phyloP scores from a whole-genome alignment of 2,888 invertebrate species.

The Drosophila kuntzei region DNA sequence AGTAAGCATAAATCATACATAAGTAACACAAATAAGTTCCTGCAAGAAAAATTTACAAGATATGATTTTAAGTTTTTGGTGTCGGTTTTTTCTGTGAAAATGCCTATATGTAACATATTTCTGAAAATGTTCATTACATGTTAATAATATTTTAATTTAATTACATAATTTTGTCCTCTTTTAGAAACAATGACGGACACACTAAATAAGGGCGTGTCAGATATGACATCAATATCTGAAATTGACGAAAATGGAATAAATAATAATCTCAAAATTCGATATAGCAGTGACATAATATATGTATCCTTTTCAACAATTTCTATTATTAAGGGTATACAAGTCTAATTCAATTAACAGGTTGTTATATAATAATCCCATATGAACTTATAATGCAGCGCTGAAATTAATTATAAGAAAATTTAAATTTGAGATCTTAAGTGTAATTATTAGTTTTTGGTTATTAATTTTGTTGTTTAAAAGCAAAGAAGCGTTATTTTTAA shows the following conservation, averaged over 20 bases:
- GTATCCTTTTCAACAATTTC: slow-evolving; percentile 90
- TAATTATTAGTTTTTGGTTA: no score
- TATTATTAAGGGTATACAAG: background rate
- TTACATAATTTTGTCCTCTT: slow-evolving; percentile 35
- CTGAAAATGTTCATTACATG: background rate
- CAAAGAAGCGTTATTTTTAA: no score
- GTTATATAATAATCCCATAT: no score
- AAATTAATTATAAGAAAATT: no score
- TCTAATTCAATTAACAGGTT: background rate
- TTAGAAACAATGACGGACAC: slow-evolving; percentile 75
- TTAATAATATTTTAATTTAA: background rate
- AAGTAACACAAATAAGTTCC: no score
- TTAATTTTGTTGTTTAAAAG: no score
- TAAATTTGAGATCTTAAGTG: no score
- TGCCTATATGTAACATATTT: background rate
- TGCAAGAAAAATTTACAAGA: no score
- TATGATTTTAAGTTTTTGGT: no score
- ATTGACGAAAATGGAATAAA: slow-evolving; percentile 96
- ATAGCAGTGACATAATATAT: slow-evolving; percentile 93
- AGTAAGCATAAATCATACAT: no score
- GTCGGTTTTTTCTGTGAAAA: no score
- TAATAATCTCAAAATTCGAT: slow-evolving; percentile 93
- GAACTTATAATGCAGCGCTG: no score
- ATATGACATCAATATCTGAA: slow-evolving; percentile 96
- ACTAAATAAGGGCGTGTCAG: slow-evolving; percentile 91